These are phyloP conservation scores for Syrphus vitripennis DNA, from an alignment of 2,888 invertebrate species.

Conservation along the genomic window DNA sequence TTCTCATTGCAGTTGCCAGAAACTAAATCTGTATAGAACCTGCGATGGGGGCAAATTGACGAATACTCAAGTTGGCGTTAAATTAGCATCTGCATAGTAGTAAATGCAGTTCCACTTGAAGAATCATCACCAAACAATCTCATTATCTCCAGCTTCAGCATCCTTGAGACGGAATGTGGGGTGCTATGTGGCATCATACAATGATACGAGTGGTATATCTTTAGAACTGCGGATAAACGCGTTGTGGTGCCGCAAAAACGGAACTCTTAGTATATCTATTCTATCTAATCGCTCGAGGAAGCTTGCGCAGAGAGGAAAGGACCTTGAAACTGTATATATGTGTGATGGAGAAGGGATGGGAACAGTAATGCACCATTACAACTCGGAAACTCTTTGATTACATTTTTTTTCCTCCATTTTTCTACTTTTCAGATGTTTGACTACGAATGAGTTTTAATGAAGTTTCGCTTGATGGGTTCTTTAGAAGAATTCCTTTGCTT, in stretches of 20 bases:
- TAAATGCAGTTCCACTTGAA: constrained; percentile 63
- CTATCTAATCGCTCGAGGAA: constrained; percentile 49
- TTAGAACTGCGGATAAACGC: constrained; percentile 41
- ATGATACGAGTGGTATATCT: background rate
- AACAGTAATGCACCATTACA: constrained; percentile 49
- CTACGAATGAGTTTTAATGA: constrained; percentile 62
- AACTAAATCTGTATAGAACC: background rate
- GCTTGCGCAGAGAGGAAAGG: background rate
- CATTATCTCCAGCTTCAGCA: constrained; percentile 54
- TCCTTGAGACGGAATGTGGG: constrained; percentile 49
- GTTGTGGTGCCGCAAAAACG: constrained; percentile 35
- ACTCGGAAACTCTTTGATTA: constrained; percentile 50
- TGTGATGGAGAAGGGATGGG: background rate
- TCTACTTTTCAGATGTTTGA: constrained; percentile 25
- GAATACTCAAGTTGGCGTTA: constrained; percentile 64
- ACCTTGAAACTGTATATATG: constrained; percentile 46
- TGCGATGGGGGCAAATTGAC: constrained; percentile 6
- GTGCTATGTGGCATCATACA: constrained; percentile 13
- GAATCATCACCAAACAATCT: constrained; percentile 65
- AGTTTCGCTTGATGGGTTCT: constrained; percentile 65
- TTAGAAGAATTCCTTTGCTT: constrained; percentile 47
- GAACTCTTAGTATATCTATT: constrained; percentile 15
- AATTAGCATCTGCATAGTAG: constrained; percentile 67
- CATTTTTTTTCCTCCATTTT: background rate
- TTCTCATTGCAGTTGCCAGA: constrained; percentile 12